Conservation (phyloP, 2,113 vertebrate genomes). For the Pseudolaguvia tuberculata region DNA sequence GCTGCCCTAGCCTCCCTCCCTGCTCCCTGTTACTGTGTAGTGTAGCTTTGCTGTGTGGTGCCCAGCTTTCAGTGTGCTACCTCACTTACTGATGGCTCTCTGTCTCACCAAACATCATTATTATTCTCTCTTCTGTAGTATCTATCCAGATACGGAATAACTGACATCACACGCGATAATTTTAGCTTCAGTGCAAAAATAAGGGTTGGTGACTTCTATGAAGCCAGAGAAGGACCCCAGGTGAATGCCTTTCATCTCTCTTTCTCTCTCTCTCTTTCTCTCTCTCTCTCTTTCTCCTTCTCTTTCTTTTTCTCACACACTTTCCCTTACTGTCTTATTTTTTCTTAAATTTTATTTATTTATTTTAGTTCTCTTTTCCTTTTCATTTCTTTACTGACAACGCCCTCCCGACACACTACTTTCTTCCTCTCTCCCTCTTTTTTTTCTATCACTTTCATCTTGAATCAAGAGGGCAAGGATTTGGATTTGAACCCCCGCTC, state of each 20-base stretch:
- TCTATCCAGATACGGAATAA: slow-evolving; percentile 99
- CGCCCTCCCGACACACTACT: slow-evolving; percentile 21
- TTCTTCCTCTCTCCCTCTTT: slow-evolving; percentile 55
- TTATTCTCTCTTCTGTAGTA: slow-evolving; percentile 94
- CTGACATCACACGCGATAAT: slow-evolving; percentile 98
- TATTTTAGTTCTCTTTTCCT: slow-evolving; percentile 24
- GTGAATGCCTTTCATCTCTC: slow-evolving; percentile 81
- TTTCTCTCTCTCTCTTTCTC: slow-evolving; percentile 57
- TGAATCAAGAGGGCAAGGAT: slow-evolving; percentile 54
- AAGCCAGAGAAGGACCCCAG: slow-evolving; percentile 99
- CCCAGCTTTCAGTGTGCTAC: slow-evolving; percentile 46
- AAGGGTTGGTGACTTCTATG: slow-evolving; percentile 99
- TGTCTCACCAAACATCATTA: slow-evolving; percentile 64
- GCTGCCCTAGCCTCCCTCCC: slow-evolving; percentile 29
- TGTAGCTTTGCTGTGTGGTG: slow-evolving; percentile 43
- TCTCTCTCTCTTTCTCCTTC: slow-evolving; percentile 49
- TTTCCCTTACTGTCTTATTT: slow-evolving; percentile 31
- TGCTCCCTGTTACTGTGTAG: slow-evolving; percentile 40
- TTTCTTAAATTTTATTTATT: slow-evolving; percentile 54
- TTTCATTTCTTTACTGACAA: slow-evolving; percentile 60
- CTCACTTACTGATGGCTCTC: slow-evolving; percentile 50
- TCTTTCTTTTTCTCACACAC: slow-evolving; percentile 37
- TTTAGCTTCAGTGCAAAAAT: slow-evolving; percentile 99
- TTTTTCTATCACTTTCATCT: slow-evolving; percentile 64
- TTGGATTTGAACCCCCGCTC: slow-evolving; percentile 51